Evolutionary conservation across 2,113 vertebrate genomes (phyloP).

Genomic region (Hemiprocne comata): DNA sequence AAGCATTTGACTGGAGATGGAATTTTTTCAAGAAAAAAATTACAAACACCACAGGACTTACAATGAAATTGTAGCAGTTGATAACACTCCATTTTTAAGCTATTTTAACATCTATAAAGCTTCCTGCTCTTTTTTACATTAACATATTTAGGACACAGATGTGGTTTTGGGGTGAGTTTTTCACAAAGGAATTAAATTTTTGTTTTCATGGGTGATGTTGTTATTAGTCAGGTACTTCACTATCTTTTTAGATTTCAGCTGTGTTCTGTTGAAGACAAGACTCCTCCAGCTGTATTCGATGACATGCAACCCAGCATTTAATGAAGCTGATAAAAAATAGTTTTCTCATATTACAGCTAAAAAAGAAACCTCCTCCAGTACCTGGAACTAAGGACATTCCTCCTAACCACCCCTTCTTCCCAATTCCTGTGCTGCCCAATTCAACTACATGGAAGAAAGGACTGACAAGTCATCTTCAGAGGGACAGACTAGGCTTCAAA

Average conservation of each 20-base stretch:
- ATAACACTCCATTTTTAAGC: background rate
- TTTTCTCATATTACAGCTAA: background rate
- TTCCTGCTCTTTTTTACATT: background rate
- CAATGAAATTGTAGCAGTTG: background rate
- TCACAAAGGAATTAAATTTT: background rate
- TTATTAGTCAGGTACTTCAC: background rate
- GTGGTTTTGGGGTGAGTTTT: background rate
- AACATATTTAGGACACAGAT: background rate
- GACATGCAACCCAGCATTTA: background rate
- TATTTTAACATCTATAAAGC: background rate
- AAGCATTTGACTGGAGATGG: background rate
- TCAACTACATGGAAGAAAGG: background rate
- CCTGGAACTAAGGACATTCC: background rate
- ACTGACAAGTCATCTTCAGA: background rate
- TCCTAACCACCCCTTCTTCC: background rate
- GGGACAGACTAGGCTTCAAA: background rate
- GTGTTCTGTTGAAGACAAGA: background rate
- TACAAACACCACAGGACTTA: background rate
- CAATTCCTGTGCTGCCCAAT: background rate
- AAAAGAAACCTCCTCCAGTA: background rate
- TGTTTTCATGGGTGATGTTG: background rate
- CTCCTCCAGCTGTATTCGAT: background rate
- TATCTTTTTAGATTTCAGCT: background rate
- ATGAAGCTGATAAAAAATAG: background rate
- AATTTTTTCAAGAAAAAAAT: slow-evolving; percentile 13